A percentile compares a stretch with the other conserved stretches of the same genome.
These are phyloP conservation scores for Philereme transversata DNA, from an alignment of 2,888 invertebrate species.

Conservation along the genomic window DNA sequence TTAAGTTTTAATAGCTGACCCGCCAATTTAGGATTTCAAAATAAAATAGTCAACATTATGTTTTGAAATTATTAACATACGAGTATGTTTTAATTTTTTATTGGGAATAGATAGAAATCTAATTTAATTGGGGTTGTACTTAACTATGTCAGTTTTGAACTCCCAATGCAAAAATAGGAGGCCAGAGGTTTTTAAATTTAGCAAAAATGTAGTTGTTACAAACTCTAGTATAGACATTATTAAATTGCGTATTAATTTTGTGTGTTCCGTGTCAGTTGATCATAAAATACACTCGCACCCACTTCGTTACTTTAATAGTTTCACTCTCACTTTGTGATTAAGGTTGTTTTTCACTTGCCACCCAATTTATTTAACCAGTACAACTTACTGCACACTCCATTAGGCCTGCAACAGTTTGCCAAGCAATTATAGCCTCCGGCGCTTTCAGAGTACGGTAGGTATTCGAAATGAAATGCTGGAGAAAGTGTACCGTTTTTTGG, in stretches of 20 bases:
- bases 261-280: slow-evolving; percentile 45
- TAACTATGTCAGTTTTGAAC: too few species aligned
- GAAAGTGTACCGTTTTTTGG: slow-evolving; percentile 30
- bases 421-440: slow-evolving; percentile 18
- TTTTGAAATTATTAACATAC: too few species aligned
- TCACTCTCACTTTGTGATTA: slow-evolving; percentile 46
- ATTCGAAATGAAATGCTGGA: slow-evolving; percentile 14
- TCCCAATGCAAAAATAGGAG: too few species aligned
- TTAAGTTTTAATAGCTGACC: too few species aligned
- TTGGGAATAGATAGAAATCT: too few species aligned
- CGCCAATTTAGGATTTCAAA: too few species aligned
- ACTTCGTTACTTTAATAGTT: slow-evolving; percentile 44
- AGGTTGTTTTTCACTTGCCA: slow-evolving; percentile 42
- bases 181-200: too few species aligned
- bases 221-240: neutral
- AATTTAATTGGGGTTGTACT: too few species aligned
- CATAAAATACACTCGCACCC: slow-evolving; percentile 45
- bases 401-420: slow-evolving; percentile 3
- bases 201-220: too few species aligned
- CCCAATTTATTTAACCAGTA: slow-evolving; percentile 30
- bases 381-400: slow-evolving; percentile 22
- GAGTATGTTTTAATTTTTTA: too few species aligned
- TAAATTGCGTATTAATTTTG: slow-evolving; percentile 20
- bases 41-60: too few species aligned
- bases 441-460: slow-evolving; percentile 7